Evolutionary conservation across 2,888 invertebrate genomes (phyloP).

Genomic region (Drosophila kambysellisi): DNA sequence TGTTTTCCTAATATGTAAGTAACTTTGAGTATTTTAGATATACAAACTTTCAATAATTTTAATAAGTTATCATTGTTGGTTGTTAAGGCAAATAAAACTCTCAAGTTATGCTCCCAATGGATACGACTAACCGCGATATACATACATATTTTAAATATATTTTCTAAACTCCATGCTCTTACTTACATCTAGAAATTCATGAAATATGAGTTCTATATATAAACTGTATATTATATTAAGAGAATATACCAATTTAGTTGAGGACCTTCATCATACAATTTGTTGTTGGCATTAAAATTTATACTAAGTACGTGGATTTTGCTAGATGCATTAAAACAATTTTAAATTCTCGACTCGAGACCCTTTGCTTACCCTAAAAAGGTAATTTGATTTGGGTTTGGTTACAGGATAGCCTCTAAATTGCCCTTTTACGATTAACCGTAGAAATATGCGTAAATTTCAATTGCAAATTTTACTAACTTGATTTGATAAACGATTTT

Average conservation of each 20-base stretch:
- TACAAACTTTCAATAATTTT: constrained; percentile 37
- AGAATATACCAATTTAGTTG: constrained; percentile 40
- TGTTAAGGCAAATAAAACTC: constrained; percentile 61
- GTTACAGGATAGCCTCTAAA: constrained; percentile 57
- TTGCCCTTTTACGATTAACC: constrained; percentile 45
- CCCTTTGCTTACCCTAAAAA: constrained; percentile 10
- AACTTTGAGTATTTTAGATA: constrained; percentile 38
- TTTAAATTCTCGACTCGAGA: constrained; percentile 24
- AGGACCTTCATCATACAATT: constrained; percentile 33
- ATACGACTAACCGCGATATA: constrained; percentile 14
- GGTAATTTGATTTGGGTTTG: constrained; percentile 36
- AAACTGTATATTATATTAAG: constrained; percentile 39
- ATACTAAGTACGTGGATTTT: constrained; percentile 50
- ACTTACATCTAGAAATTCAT: constrained; percentile 66
- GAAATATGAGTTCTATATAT: constrained; percentile 52
- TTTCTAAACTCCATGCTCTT: constrained; percentile 34
- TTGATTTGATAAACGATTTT: constrained; percentile 41
- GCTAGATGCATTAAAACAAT: constrained; percentile 57
- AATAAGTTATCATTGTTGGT: constrained; percentile 47
- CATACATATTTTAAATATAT: constrained; percentile 14
- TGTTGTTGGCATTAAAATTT: constrained; percentile 53
- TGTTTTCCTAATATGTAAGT: constrained; percentile 32
- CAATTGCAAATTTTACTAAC: constrained; percentile 54
- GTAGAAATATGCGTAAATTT: constrained; percentile 45
- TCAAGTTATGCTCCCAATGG: constrained; percentile 47